A percentile compares a stretch with the other conserved stretches of the same genome.
phyloP scores from a whole-genome alignment of 30 jellyfish, hydroid and myxozoan species.

The Mastigias papua region DNA sequence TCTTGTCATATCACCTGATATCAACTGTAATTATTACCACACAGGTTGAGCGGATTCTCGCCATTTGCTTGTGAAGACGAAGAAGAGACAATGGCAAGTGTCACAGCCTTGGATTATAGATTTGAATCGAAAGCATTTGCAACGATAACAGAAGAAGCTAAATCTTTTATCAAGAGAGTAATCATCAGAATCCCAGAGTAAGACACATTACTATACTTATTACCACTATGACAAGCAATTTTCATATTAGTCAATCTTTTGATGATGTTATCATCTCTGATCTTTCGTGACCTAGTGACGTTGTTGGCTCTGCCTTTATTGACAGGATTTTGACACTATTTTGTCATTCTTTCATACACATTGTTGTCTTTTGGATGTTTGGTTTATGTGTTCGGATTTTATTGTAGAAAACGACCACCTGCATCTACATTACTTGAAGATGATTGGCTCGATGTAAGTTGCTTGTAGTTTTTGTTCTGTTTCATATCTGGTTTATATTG shows the following conservation, averaged over 20 bases:
- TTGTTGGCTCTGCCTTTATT: too few species aligned
- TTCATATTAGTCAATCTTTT: too few species aligned
- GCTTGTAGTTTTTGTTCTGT: too few species aligned
- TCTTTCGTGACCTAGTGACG: too few species aligned
- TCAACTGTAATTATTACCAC: neutral
- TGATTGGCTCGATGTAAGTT: conserved; percentile 78
- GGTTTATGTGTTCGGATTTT: neutral
- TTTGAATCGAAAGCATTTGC: conserved; percentile 91
- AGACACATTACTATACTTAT: too few species aligned
- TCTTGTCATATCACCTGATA: too few species aligned
- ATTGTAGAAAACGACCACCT: conserved; percentile 70
- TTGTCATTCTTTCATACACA: too few species aligned
- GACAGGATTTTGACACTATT: too few species aligned
- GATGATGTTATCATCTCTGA: neutral
- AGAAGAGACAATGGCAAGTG: conserved; percentile 97
- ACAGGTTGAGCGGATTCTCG: conserved; percentile 95
- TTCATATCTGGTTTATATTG: too few species aligned
- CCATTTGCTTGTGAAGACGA: conserved; percentile 99
- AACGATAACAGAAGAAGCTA: conserved; percentile 95
- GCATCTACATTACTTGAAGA: conserved; percentile 62
- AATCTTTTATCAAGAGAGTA: conserved; percentile 77
- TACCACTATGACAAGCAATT: neutral
- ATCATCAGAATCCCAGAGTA: conserved; percentile 95
- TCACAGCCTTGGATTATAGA: conserved; percentile 95
- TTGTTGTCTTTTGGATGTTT: too few species aligned